phyloP scores from a whole-genome alignment of 2,888 invertebrate species.

The Tortricodes alternella region DNA sequence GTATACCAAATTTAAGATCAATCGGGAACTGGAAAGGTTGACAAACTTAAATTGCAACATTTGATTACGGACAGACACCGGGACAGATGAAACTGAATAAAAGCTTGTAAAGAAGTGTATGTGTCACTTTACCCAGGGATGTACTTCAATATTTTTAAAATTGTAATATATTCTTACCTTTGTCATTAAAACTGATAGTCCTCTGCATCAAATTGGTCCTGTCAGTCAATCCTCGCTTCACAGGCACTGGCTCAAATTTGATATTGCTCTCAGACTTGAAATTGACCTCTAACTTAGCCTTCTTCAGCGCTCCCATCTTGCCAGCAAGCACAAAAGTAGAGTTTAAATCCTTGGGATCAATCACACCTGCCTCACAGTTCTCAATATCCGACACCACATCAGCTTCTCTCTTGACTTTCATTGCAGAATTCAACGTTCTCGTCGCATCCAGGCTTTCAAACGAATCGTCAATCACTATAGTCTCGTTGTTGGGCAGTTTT shows the following conservation, averaged over 20 bases:
- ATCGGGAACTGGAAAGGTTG: too few relatives aligned
- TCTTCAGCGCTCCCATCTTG: conserved; percentile 55
- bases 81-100: too few relatives aligned
- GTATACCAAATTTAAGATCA: too few relatives aligned
- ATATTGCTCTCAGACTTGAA: conserved; percentile 10
- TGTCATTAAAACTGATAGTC: conserved; percentile 58
- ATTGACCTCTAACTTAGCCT: conserved; percentile 44
- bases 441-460: conserved; percentile 62
- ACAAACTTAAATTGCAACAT: too few relatives aligned
- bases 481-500: conserved; percentile 64
- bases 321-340: conserved; percentile 73
- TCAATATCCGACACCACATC: conserved; percentile 49
- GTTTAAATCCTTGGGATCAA: conserved; percentile 68
- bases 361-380: conserved; percentile 45
- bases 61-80: too few relatives aligned
- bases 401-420: conserved; percentile 61
- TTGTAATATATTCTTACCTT: conserved; percentile 47
- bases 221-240: conserved; percentile 61
- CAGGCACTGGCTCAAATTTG: conserved; percentile 41
- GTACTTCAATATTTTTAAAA: too few relatives aligned
- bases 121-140: too few relatives aligned
- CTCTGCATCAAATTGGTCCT: conserved; percentile 63
- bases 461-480: conserved; percentile 72
- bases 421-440: conserved; percentile 59
- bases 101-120: too few relatives aligned